Conservation (phyloP, 1,140 invertebrate genomes). For the Heliothis virescens region DNA sequence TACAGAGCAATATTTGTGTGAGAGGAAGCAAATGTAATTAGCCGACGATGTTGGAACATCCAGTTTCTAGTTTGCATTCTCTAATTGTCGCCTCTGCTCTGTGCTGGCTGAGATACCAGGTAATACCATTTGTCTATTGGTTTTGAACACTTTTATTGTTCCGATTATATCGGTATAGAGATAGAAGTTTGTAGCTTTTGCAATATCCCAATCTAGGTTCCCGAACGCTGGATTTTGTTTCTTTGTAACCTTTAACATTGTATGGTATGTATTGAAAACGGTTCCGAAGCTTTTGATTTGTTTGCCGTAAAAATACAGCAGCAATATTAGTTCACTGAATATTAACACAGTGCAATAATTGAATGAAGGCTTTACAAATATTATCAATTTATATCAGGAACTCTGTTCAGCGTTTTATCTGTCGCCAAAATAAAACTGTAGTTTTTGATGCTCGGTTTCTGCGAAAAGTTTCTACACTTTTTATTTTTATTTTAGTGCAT, state of each 20-base stretch:
- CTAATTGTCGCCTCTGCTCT: constrained; percentile 56
- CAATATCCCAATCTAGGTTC: constrained; percentile 6
- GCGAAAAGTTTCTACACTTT: not conserved
- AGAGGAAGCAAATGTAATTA: constrained; percentile 55
- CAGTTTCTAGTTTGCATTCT: constrained; percentile 53
- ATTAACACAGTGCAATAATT: too few species aligned
- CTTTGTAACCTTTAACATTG: too few species aligned
- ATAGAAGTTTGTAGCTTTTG: not conserved
- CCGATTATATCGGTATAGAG: constrained; percentile 5
- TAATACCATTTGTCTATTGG: constrained; percentile 33
- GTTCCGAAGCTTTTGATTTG: too few species aligned
- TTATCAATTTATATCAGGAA: not conserved
- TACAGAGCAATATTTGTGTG: constrained; percentile 52
- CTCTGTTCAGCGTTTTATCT: not conserved
- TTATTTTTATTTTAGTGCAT: not conserved
- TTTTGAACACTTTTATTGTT: constrained; percentile 12
- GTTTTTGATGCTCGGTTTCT: not conserved
- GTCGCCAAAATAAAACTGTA: not conserved
- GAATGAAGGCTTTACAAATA: not conserved
- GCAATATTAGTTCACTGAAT: too few species aligned
- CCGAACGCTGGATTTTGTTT: not conserved
- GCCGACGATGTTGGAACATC: constrained; percentile 43
- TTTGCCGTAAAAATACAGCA: too few species aligned
- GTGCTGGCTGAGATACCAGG: constrained; percentile 42
- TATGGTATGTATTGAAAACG: too few species aligned